Evolutionary conservation across 1,140 invertebrate species (phyloP).

Genomic region (Drosophila rufa): DNA sequence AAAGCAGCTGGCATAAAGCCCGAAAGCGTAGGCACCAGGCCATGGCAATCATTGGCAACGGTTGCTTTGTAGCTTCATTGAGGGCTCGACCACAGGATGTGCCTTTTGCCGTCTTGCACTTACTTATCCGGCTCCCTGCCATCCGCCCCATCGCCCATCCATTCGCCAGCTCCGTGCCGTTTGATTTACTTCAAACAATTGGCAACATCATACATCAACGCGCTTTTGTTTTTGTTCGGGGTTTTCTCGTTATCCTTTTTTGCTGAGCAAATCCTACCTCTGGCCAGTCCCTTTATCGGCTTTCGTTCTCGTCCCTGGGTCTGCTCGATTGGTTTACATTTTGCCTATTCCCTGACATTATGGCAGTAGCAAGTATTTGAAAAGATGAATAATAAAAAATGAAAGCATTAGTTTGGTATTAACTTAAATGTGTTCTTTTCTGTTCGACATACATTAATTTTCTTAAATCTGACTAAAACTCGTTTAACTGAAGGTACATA

Average conservation of each 20-base stretch:
- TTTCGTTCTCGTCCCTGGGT: conserved; percentile 9
- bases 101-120: conserved; percentile 63
- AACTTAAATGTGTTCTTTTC: neutral
- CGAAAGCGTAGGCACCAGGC: conserved; percentile 31
- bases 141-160: conserved; percentile 13
- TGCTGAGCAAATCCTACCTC: conserved; percentile 21
- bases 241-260: conserved; percentile 48
- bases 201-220: conserved; percentile 83
- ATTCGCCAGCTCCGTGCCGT: conserved; percentile 48
- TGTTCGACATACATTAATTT: neutral
- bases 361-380: neutral
- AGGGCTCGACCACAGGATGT: conserved; percentile 55
- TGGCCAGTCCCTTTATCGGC: conserved; percentile 15
- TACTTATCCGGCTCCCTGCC: conserved; percentile 50
- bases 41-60: conserved; percentile 60
- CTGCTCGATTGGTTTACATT: conserved; percentile 30
- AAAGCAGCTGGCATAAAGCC: conserved; percentile 44
- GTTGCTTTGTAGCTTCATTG: conserved; percentile 51
- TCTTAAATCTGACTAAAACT: neutral
- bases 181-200: conserved; percentile 84
- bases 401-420: neutral
- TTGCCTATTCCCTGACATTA: conserved; percentile 13
- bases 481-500: neutral
- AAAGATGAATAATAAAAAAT: conserved; percentile 1
- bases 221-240: conserved; percentile 54